Evolutionary conservation across 2,888 invertebrate species (phyloP).

Genomic region (Melipona beecheii): DNA sequence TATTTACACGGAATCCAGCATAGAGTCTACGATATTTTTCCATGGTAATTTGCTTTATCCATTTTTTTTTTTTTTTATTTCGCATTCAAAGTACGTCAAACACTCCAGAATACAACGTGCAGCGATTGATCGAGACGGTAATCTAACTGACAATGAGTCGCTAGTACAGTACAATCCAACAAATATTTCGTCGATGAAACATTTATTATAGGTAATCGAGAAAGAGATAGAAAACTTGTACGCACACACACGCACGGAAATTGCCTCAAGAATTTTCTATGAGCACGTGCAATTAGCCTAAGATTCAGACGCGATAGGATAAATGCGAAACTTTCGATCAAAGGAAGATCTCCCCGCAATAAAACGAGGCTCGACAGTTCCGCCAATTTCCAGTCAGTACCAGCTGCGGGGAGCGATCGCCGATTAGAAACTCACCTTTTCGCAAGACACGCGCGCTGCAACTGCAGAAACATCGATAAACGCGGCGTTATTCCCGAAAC

Average conservation of each 20-base stretch:
- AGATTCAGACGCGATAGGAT: background rate
- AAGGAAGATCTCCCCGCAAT: background rate
- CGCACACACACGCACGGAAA: background rate
- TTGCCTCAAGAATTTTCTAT: background rate
- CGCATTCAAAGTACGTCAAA: background rate
- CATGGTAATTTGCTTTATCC: no score
- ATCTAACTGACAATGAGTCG: background rate
- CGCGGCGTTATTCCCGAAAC: constrained; percentile 1
- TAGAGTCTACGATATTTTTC: no score
- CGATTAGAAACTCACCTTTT: background rate
- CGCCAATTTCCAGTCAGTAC: background rate
- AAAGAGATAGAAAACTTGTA: background rate
- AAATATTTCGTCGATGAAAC: background rate
- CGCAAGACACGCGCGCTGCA: background rate
- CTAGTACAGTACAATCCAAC: background rate
- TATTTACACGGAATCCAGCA: no score
- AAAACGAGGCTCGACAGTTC: background rate
- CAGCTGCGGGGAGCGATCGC: background rate
- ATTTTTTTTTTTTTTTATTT: background rate
- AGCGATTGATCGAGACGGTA: background rate
- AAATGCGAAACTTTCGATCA: background rate
- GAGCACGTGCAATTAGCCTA: background rate
- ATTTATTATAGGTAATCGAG: no score
- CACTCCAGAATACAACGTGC: background rate
- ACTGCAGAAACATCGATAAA: background rate